Evolutionary conservation across 2,113 vertebrate species (phyloP).

Genomic region (Pelodiscus sinensis): DNA sequence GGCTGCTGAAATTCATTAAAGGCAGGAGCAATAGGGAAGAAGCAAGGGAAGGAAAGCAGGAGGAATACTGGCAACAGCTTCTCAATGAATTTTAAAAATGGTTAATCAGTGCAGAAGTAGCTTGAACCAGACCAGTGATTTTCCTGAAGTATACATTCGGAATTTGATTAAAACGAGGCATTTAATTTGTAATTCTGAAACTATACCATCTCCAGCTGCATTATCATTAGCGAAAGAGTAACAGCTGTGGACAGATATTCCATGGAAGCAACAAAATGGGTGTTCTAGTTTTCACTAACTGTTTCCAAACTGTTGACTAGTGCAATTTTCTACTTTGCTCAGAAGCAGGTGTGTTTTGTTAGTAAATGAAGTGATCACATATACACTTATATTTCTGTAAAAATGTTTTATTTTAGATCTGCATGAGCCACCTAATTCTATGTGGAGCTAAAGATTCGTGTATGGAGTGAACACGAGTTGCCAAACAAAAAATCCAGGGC

Average conservation of each 20-base stretch:
- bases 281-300: neutral
- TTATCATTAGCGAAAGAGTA: neutral
- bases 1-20: neutral
- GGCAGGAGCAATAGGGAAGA: neutral
- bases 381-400: neutral
- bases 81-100: conserved; percentile 11
- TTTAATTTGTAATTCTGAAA: neutral
- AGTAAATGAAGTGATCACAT: neutral
- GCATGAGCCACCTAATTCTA: neutral
- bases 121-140: neutral
- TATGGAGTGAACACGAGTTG: neutral
- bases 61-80: neutral
- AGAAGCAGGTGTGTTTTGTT: neutral
- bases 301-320: neutral
- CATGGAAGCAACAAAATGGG: neutral
- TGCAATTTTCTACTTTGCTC: neutral
- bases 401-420: neutral
- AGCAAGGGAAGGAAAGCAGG: neutral
- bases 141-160: neutral
- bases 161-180: neutral
- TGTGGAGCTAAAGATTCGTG: neutral
- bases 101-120: neutral
- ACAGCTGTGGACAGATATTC: neutral
- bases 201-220: neutral
- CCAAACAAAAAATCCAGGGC: neutral